Conservation (phyloP, 2,888 invertebrate genomes). For the Harpalus rufipes region DNA sequence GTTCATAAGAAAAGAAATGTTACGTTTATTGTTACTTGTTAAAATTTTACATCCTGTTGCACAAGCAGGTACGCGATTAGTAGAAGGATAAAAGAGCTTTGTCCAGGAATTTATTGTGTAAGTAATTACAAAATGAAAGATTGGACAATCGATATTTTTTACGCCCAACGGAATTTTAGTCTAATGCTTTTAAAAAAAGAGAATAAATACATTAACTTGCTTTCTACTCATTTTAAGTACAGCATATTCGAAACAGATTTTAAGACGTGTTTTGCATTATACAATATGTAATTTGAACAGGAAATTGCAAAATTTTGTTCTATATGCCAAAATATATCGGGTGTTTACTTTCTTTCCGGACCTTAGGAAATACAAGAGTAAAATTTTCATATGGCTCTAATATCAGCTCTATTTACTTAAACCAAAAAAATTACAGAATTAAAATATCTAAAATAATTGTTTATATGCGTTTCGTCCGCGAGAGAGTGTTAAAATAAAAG, state of each 20-base stretch:
- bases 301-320: too few relatives aligned
- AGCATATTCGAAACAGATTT: too few relatives aligned
- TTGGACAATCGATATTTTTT: slow-evolving; percentile 11
- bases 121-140: slow-evolving; percentile 35
- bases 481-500: too few relatives aligned
- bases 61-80: slow-evolving; percentile 60
- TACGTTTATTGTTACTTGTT: slow-evolving; percentile 62
- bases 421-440: too few relatives aligned
- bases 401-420: too few relatives aligned
- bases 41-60: slow-evolving; percentile 64
- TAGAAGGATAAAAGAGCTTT: slow-evolving; percentile 53
- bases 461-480: too few relatives aligned
- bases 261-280: too few relatives aligned
- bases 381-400: too few relatives aligned
- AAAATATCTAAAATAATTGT: too few relatives aligned
- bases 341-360: too few relatives aligned
- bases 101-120: slow-evolving; percentile 45
- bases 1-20: slow-evolving; percentile 59
- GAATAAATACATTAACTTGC: not conserved
- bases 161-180: not conserved
- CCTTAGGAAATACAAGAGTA: too few relatives aligned
- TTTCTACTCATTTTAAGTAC: not conserved
- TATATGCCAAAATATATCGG: not conserved
- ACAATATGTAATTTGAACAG: too few relatives aligned
- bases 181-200: not conserved